Evolutionary conservation across 2,888 invertebrate genomes (phyloP).

Genomic region (Rhogogaster chlorosoma): DNA sequence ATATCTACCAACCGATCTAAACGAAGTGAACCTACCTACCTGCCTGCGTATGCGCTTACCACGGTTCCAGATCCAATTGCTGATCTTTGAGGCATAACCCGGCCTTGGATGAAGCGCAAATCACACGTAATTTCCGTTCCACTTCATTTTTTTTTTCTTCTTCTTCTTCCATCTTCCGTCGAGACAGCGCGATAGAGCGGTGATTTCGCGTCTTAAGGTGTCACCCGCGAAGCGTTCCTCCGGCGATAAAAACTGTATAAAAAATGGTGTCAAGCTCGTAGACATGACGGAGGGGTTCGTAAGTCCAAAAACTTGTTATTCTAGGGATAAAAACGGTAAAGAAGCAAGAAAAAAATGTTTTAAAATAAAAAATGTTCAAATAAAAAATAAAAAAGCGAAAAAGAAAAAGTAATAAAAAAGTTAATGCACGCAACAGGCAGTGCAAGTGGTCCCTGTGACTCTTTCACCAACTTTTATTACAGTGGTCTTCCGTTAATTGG

Average conservation of each 20-base stretch:
- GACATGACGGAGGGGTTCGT: background rate
- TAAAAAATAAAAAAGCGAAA: background rate
- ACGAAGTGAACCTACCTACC: slow-evolving; percentile 28
- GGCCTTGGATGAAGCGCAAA: slow-evolving; percentile 37
- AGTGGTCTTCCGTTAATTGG: background rate
- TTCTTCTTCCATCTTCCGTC: slow-evolving; percentile 44
- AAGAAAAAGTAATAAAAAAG: background rate
- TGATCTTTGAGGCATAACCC: background rate
- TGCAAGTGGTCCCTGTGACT: background rate
- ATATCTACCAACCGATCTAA: slow-evolving; percentile 43
- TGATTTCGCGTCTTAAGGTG: slow-evolving; percentile 24
- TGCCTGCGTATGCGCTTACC: slow-evolving; percentile 9
- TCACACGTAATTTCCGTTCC: slow-evolving; percentile 49
- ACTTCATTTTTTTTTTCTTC: slow-evolving; percentile 11
- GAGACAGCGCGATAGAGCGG: slow-evolving; percentile 13
- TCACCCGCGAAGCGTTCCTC: background rate
- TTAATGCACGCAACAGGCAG: slow-evolving; percentile 12
- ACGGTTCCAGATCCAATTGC: slow-evolving; percentile 40
- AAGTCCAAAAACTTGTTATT: slow-evolving; percentile 19
- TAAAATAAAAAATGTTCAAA: background rate
- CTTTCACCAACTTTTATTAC: background rate
- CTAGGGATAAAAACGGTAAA: background rate
- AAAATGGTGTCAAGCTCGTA: background rate
- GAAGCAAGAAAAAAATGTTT: background rate
- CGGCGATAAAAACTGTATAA: background rate